Evolutionary conservation across 64 coral and sea anemone species (phyloP).

Genomic region (Montipora sp.): DNA sequence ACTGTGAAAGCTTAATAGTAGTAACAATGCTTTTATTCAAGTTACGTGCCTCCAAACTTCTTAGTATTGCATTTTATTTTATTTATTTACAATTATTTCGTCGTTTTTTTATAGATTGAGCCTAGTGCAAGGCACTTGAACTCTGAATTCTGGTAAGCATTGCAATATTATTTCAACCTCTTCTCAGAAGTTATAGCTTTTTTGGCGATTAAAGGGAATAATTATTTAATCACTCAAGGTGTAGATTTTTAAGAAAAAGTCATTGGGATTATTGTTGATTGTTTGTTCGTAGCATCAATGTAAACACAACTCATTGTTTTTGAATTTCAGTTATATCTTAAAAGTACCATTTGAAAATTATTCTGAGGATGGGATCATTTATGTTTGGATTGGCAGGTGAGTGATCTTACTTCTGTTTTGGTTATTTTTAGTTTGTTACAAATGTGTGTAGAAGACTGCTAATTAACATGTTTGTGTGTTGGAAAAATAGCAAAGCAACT

Average conservation of each 20-base stretch:
- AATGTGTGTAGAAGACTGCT: too few relatives aligned
- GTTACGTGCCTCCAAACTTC: too few relatives aligned
- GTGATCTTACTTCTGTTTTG: background rate
- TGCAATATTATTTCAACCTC: too few relatives aligned
- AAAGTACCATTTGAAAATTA: slow-evolving; percentile 99
- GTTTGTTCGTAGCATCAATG: too few relatives aligned
- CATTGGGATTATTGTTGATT: too few relatives aligned
- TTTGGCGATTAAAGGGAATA: too few relatives aligned
- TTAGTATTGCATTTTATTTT: background rate
- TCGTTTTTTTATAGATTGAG: slow-evolving; percentile 72
- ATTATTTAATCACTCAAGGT: too few relatives aligned
- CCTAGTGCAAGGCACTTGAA: slow-evolving; percentile 75
- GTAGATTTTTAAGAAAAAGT: too few relatives aligned
- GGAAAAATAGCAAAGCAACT: slow-evolving; percentile 73
- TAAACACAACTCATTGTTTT: background rate
- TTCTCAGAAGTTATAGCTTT: too few relatives aligned
- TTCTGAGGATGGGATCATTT: slow-evolving; percentile 94
- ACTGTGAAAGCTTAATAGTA: background rate
- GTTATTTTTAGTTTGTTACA: too few relatives aligned
- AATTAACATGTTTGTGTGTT: background rate
- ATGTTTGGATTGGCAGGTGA: slow-evolving; percentile 98
- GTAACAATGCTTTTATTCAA: too few relatives aligned
- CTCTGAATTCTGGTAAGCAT: slow-evolving; percentile 93
- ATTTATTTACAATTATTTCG: background rate
- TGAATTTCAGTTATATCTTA: slow-evolving; percentile 81